These are phyloP conservation scores for Brenthis daphne DNA, from an alignment of 2,888 invertebrate species.

Conservation along the genomic window DNA sequence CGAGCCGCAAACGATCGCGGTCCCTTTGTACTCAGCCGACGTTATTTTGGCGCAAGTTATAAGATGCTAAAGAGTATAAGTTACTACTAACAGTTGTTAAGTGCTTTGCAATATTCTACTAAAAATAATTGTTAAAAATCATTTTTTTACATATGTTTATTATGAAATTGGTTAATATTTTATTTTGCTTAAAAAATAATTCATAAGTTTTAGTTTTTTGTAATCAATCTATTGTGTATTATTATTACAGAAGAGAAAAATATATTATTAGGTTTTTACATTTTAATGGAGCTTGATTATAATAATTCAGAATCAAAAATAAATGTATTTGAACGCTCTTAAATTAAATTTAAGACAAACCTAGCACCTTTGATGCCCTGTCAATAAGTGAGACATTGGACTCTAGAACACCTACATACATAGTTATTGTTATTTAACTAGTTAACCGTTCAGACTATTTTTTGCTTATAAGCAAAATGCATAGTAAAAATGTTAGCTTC, in stretches of 20 bases:
- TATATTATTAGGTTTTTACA: too few species aligned
- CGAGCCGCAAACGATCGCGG: constrained; percentile 75
- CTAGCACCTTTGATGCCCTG: constrained; percentile 50
- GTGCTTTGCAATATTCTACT: too few species aligned
- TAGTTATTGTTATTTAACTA: constrained; percentile 23
- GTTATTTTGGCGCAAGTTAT: constrained; percentile 41
- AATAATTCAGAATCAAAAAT: neutral
- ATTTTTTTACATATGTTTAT: too few species aligned
- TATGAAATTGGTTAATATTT: too few species aligned
- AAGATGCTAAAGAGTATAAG: constrained; percentile 30
- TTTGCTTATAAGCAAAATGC: constrained; percentile 1
- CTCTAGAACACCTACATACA: constrained; percentile 45
- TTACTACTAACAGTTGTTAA: too few species aligned
- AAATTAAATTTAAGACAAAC: constrained; percentile 40
- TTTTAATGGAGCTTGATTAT: too few species aligned
- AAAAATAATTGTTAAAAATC: too few species aligned
- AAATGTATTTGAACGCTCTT: constrained; percentile 23
- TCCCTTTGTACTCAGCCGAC: constrained; percentile 74
- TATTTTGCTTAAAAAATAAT: too few species aligned
- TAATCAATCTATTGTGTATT: too few species aligned
- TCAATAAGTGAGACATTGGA: constrained; percentile 59
- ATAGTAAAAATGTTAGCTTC: neutral
- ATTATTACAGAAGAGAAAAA: too few species aligned
- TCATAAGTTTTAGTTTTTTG: too few species aligned
- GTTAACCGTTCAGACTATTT: constrained; percentile 9